Evolutionary conservation across 2,888 invertebrate species (phyloP), one percentile per base, ranked within the genome.

Genomic region (Stomorhina lunata): DNA sequence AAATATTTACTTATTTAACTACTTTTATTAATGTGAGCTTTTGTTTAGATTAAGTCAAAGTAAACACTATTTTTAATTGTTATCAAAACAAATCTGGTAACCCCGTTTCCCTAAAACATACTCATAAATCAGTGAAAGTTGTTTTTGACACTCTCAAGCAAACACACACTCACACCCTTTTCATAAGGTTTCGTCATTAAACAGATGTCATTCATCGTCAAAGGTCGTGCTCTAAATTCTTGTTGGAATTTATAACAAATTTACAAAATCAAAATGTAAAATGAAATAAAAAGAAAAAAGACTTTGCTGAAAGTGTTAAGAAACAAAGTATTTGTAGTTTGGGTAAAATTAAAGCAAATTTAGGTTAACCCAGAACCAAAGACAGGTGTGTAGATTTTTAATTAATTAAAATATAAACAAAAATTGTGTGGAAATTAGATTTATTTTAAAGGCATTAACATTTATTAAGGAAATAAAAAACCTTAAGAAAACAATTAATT

Each of bases 191-290:
- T 10, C 7, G 2, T 20, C 71, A 45, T 59, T 59, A 50, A 69
- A 50, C 71, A 75, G 79, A 82, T 82, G 79, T 82, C 82, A n/a
- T n/a, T n/a, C n/a, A 71, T 59, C 73, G 66, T 71, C 71, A 82
- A 82, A 82, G 79, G 79, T 76, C 79, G 71, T 79, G 65, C 20
- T 34, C 75, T 34, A 76, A 57, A 79, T 82, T 34, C 55, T 40
- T n/a, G n/a, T n/a, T n/a, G n/a, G n/a, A n/a, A n/a, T n/a, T n/a
- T 9, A 78, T 20, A 57, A 34, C n/a, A 25, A 48, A 27, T n/a
- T 2, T 17, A 50, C n/a, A 29, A n/a, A 57, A 37, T 17, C n/a
- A 48, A 76, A 45, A 37, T 66, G 53, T 10, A 29, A 57, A 78
- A 50, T 53, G 43, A 48, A 27, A 63, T 53, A 68, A 61, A 75